Evolutionary conservation across 2,797 vertebrate genomes (phyloP).

Genomic region (Trematomus bernacchii): DNA sequence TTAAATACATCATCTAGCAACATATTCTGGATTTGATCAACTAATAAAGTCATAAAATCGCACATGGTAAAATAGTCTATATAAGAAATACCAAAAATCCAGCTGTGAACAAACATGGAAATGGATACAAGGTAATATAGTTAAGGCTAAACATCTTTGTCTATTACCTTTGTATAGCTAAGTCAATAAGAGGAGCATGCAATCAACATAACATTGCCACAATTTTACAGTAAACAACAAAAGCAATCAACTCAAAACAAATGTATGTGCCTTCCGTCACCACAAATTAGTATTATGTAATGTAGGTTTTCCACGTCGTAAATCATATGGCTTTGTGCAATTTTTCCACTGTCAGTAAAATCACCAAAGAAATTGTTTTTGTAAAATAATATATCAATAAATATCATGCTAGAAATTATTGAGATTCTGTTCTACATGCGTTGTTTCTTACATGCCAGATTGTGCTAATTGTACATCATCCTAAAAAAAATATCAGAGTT

Average conservation of each 20-base stretch:
- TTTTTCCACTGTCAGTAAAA: constrained; percentile 76
- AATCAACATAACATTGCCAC: constrained; percentile 89
- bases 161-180: constrained; percentile 89
- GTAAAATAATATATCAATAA: constrained; percentile 91
- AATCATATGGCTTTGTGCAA: constrained; percentile 86
- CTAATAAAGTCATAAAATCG: constrained; percentile 77
- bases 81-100: constrained; percentile 86
- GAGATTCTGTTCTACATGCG: constrained; percentile 94
- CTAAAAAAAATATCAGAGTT: constrained; percentile 81
- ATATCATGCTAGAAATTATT: constrained; percentile 92
- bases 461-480: constrained; percentile 88
- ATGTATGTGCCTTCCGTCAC: constrained; percentile 76
- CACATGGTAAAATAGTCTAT: constrained; percentile 81
- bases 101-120: constrained; percentile 82
- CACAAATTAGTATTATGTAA: constrained; percentile 84
- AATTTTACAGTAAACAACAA: constrained; percentile 86
- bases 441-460: constrained; percentile 91
- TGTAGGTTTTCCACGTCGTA: constrained; percentile 72
- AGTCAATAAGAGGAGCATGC: constrained; percentile 91
- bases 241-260: constrained; percentile 84
- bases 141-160: constrained; percentile 92
- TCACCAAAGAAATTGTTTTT: constrained; percentile 84
- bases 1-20: constrained; percentile 71
- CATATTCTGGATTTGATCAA: constrained; percentile 75
- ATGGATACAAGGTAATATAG: constrained; percentile 89